Evolutionary conservation across 2,888 invertebrate species (phyloP), one percentile per base, ranked within the genome.

Genomic region (Prenolepis imparis): DNA sequence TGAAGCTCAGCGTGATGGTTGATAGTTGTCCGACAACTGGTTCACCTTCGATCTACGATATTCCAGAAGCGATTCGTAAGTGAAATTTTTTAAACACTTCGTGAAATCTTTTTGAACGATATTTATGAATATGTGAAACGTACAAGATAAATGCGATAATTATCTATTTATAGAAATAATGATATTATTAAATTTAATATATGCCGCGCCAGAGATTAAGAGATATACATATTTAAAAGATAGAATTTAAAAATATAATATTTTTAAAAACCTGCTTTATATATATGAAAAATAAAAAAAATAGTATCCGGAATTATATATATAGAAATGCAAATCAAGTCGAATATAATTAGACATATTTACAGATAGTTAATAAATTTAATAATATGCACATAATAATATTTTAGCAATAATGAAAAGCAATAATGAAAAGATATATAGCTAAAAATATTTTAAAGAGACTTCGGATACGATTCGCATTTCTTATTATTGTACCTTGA

Each of bases 31-130:
- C 96, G 12, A 96, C 94, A 8, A 96, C 94, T 3, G 96, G 95
- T 89, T 96, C 96, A n/a, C 95, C 96, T 83, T 96, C 96, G 90
- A 96, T 96, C 97, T 97, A 94, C 12, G 94, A 93, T 78, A 73
- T 72, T 5, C 9, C 3, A 57, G n/a, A 67, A 57, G 24, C 41
- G 6, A 11, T 41, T 28, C 5, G 18, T 8, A 28, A 77, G 2
- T n/a, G n/a, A 28, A 21, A n/a, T 18, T 72, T n/a, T 41, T 61
- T 63, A 24, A 36, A 59, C 21, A 44, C 15, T 44, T 59, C 39
- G 11, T 66, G 12, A 68, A 67, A 66, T 3, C 28, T 0, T 5
- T 11, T 44, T 39, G 15, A 64, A 66, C 39, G 12, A 44, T 28
- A 11, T 1, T 52, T 52, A n/a, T 52, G 8, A 52, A 6, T 15